These are phyloP conservation scores for Lasioglossum leucozonium DNA, from an alignment of 2,888 invertebrate genomes.

Conservation along the genomic window DNA sequence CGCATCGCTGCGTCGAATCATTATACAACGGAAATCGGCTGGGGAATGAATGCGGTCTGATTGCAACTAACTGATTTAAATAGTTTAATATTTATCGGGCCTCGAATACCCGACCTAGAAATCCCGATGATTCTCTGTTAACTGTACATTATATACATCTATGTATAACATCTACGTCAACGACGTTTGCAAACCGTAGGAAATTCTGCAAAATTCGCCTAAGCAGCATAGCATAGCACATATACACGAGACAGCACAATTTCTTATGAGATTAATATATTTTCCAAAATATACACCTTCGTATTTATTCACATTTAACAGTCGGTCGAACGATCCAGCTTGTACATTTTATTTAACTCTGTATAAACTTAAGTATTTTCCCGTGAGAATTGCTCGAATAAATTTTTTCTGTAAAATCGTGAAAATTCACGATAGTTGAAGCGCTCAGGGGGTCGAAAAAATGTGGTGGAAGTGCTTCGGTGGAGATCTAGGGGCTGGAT, in stretches of 20 bases:
- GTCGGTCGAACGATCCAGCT: not conserved
- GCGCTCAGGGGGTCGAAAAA: not conserved
- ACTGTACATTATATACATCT: not conserved
- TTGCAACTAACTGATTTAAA: conserved; percentile 39
- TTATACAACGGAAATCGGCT: conserved; percentile 19
- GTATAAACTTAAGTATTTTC: not conserved
- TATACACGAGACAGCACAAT: not conserved
- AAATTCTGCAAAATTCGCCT: not conserved
- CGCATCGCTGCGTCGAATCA: conserved; percentile 14
- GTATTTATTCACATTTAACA: not conserved
- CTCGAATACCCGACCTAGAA: conserved; percentile 10
- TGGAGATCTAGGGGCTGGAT: not conserved
- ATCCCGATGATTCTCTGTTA: not conserved
- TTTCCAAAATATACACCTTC: not conserved
- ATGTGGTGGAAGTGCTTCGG: not conserved
- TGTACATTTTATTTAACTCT: not conserved
- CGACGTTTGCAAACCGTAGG: too few relatives aligned
- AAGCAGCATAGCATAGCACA: not conserved
- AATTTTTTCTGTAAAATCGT: too few relatives aligned
- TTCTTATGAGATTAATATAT: not conserved
- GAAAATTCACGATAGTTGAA: not conserved
- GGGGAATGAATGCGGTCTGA: conserved; percentile 20
- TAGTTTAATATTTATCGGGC: conserved; percentile 42
- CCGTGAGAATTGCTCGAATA: too few relatives aligned
- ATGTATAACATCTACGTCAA: too few relatives aligned